Percentiles rank a stretch among this genome's conserved stretches.
phyloP scores from a whole-genome alignment of 2,888 invertebrate species.

The Drosophila mercatorum region DNA sequence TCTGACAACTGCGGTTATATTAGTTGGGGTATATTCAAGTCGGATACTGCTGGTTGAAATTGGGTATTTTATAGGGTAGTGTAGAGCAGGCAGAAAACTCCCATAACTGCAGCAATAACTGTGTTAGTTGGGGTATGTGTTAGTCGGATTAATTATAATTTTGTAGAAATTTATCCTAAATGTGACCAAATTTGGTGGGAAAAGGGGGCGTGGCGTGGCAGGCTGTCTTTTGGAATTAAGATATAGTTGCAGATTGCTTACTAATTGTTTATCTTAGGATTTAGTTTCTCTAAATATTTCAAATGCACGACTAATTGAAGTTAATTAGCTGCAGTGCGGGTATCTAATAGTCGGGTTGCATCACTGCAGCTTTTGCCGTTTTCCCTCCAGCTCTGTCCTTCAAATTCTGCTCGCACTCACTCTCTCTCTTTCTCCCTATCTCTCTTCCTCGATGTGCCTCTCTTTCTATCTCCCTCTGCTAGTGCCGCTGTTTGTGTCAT shows the following conservation, averaged over 20 bases:
- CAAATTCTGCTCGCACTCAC: neutral
- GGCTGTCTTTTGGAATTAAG: no score
- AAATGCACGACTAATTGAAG: neutral
- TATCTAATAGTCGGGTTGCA: neutral
- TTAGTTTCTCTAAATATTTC: neutral
- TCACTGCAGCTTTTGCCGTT: slow-evolving; percentile 1
- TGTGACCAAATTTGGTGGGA: neutral
- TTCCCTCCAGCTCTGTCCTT: slow-evolving; percentile 21
- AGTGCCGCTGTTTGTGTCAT: neutral
- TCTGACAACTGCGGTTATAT: no score
- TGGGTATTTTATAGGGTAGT: no score
- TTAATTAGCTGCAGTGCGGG: neutral
- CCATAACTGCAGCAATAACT: neutral
- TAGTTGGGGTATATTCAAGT: no score
- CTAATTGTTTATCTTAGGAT: neutral
- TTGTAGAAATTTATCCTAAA: neutral
- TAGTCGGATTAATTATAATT: neutral
- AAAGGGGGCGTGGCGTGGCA: no score
- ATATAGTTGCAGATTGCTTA: neutral
- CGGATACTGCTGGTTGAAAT: no score
- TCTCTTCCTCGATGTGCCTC: neutral
- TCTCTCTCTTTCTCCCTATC: neutral
- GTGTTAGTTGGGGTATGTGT: neutral
- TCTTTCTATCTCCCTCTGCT: neutral
- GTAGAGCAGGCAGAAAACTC: no score